A percentile compares a stretch with the other conserved stretches of the same genome.
Conservation (phyloP, 2,888 invertebrate genomes). For the Tricholauxania praeusta region DNA sequence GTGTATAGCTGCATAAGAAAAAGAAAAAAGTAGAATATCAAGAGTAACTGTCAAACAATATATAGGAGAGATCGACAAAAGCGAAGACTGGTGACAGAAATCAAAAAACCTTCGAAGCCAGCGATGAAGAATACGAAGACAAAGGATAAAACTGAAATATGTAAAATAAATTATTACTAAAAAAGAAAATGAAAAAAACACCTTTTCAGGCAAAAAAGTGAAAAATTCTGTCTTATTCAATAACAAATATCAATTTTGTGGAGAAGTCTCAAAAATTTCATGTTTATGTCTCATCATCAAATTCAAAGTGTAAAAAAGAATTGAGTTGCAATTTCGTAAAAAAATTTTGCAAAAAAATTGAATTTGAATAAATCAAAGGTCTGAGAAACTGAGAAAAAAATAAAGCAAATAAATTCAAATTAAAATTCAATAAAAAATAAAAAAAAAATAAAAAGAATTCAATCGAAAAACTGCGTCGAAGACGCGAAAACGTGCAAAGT, state of each 20-base stretch:
- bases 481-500: background rate
- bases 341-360: conserved; percentile 15
- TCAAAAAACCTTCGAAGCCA: background rate
- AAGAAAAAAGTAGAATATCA: no score
- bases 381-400: conserved; percentile 18
- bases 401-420: conserved; percentile 12
- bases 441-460: background rate
- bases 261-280: background rate
- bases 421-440: conserved; percentile 1
- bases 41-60: no score
- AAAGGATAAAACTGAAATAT: background rate
- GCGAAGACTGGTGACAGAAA: conserved; percentile 8
- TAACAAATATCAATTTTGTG: conserved; percentile 1
- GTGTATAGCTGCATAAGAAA: no score
- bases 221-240: background rate
- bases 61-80: background rate
- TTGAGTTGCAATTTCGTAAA: background rate
- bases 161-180: background rate
- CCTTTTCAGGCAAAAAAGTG: conserved; percentile 1
- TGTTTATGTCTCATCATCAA: background rate
- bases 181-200: conserved; percentile 6
- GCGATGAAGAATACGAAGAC: no score
- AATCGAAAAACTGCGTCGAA: background rate
- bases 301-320: conserved; percentile 5
- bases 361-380: background rate